Evolutionary conservation across 1,140 invertebrate genomes (phyloP).

Genomic region (Drepana arcuata): DNA sequence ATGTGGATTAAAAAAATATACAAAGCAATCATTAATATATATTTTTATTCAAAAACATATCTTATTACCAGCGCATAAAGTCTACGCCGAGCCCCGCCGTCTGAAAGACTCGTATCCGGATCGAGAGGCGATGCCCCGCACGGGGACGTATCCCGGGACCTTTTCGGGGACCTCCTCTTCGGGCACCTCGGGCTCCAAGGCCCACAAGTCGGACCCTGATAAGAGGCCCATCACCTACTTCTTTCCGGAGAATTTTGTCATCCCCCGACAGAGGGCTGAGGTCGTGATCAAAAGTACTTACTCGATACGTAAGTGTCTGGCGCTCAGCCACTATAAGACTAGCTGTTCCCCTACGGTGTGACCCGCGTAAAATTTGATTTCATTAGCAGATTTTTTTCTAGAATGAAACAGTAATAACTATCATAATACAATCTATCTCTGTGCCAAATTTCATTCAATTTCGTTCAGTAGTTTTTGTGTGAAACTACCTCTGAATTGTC

Average conservation of each 20-base stretch:
- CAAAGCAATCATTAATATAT: no score
- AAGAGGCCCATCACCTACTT: conserved; percentile 51
- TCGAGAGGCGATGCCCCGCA: conserved; percentile 27
- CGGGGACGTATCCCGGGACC: conserved; percentile 39
- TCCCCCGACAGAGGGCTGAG: conserved; percentile 47
- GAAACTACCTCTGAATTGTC: no score
- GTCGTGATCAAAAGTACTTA: conserved; percentile 44
- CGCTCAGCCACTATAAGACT: no score
- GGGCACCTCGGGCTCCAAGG: conserved; percentile 61
- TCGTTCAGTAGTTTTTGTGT: no score
- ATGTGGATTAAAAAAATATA: no score
- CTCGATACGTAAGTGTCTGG: conserved; percentile 53
- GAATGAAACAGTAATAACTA: no score
- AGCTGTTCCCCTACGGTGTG: no score
- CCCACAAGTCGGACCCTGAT: conserved; percentile 44
- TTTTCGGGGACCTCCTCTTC: conserved; percentile 66
- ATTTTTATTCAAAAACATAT: no score
- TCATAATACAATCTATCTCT: no score
- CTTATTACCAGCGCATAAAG: conserved; percentile 48
- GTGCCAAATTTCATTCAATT: no score
- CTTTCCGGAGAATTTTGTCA: conserved; percentile 63
- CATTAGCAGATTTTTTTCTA: no score
- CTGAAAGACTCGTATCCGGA: conserved; percentile 42
- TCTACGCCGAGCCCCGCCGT: conserved; percentile 42
- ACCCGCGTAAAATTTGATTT: no score